Conservation (phyloP, 2,888 invertebrate species). For the Argyresthia albistria region DNA sequence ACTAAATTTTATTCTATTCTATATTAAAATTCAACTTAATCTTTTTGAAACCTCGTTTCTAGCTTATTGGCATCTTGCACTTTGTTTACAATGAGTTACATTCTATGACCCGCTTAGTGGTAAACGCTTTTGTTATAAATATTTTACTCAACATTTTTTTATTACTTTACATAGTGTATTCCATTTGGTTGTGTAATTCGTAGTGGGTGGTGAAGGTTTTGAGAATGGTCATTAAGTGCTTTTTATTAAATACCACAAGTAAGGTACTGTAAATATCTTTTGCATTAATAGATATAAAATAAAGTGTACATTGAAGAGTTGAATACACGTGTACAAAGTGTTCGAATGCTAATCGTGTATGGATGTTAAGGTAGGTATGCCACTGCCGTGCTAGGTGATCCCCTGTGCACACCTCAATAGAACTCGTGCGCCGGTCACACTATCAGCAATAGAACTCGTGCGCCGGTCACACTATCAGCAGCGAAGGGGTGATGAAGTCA, state of each 20-base stretch:
- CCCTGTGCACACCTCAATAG: too few relatives aligned
- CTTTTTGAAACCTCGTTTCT: slow-evolving; percentile 3
- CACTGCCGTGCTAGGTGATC: slow-evolving; percentile 44
- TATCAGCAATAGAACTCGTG: too few relatives aligned
- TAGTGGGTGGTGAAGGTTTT: slow-evolving; percentile 27
- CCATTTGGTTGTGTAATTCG: slow-evolving; percentile 14
- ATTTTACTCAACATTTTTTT: not conserved
- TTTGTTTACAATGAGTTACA: slow-evolving; percentile 2
- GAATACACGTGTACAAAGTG: slow-evolving; percentile 46
- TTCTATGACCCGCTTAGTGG: not conserved
- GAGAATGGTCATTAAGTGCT: slow-evolving; percentile 47
- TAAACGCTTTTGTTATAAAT: not conserved
- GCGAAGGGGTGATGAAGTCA: too few relatives aligned
- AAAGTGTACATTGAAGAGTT: slow-evolving; percentile 44
- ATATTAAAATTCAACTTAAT: slow-evolving; percentile 3
- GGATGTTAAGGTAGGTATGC: slow-evolving; percentile 46
- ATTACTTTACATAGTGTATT: not conserved
- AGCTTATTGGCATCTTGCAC: slow-evolving; percentile 2
- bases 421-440: too few relatives aligned
- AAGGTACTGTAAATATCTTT: slow-evolving; percentile 62
- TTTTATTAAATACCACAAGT: slow-evolving; percentile 47
- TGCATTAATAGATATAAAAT: slow-evolving; percentile 33
- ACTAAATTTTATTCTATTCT: slow-evolving; percentile 8
- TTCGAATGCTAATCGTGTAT: slow-evolving; percentile 58
- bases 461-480: too few relatives aligned